Evolutionary conservation across 2,888 invertebrate species (phyloP).

Genomic region (Limnephilus marmoratus): DNA sequence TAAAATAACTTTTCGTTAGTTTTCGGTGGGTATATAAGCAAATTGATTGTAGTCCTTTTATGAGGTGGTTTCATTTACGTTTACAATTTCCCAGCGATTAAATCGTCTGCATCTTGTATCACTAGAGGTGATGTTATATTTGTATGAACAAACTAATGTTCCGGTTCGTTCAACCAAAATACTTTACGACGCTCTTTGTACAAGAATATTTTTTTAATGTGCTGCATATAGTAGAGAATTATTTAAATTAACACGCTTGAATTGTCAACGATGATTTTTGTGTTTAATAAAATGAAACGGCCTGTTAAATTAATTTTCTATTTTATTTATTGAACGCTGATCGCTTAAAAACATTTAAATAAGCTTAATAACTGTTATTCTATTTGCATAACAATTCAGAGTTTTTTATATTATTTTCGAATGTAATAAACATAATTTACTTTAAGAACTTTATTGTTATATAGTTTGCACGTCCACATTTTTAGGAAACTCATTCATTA

Average conservation of each 20-base stretch:
- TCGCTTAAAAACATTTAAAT: slow-evolving; percentile 3
- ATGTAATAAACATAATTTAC: neutral
- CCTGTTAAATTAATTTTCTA: slow-evolving; percentile 16
- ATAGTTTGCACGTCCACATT: too few relatives aligned
- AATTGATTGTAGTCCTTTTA: neutral
- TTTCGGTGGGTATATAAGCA: neutral
- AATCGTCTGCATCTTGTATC: neutral
- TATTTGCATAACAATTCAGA: neutral
- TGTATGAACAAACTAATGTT: neutral
- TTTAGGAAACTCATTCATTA: too few relatives aligned
- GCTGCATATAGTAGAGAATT: slow-evolving; percentile 16
- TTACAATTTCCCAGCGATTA: neutral
- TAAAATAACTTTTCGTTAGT: neutral
- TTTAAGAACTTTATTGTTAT: neutral
- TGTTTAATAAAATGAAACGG: slow-evolving; percentile 36
- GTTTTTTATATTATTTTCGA: neutral
- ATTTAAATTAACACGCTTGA: slow-evolving; percentile 38
- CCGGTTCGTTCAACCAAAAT: slow-evolving; percentile 2
- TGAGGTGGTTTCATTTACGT: neutral
- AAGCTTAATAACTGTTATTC: slow-evolving; percentile 2
- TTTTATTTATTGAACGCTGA: slow-evolving; percentile 5
- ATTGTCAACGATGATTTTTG: slow-evolving; percentile 36
- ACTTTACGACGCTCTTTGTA: neutral
- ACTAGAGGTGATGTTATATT: neutral
- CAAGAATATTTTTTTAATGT: slow-evolving; percentile 27